Evolutionary conservation across 2,797 vertebrate species (phyloP).

Genomic region (Hemibagrus guttatus): DNA sequence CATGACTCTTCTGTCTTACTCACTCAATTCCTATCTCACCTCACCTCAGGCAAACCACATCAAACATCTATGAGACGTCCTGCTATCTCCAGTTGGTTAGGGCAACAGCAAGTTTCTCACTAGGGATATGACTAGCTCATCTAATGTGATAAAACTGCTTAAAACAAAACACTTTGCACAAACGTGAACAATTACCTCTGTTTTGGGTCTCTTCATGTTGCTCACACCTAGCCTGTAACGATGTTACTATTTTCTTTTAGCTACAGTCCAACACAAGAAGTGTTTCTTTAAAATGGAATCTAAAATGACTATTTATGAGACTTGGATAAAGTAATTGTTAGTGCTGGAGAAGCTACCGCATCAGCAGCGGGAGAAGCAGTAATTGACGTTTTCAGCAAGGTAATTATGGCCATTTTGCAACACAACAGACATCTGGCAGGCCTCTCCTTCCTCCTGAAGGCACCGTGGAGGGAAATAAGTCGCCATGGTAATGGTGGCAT

Average conservation of each 20-base stretch:
- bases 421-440: conserved; percentile 54
- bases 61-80: conserved; percentile 8
- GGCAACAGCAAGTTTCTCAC: conserved; percentile 28
- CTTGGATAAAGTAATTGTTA: conserved; percentile 55
- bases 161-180: conserved; percentile 3
- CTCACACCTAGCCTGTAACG: background rate
- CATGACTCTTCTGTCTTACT: conserved; percentile 38
- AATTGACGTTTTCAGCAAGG: conserved; percentile 70
- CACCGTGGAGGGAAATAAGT: conserved; percentile 57
- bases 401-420: conserved; percentile 72
- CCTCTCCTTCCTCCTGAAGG: conserved; percentile 58
- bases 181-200: background rate
- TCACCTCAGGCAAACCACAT: conserved; percentile 29
- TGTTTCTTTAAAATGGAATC: conserved; percentile 39
- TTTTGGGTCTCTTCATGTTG: background rate
- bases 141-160: conserved; percentile 5
- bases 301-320: conserved; percentile 60
- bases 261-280: conserved; percentile 18
- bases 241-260: background rate
- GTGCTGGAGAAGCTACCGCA: conserved; percentile 50
- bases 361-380: conserved; percentile 54
- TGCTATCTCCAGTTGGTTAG: conserved; percentile 14
- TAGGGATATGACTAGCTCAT: conserved; percentile 18
- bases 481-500: conserved; percentile 36
- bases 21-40: conserved; percentile 28